Evolutionary conservation across 2,888 invertebrate species (phyloP).

Genomic region (Athalia cordata): DNA sequence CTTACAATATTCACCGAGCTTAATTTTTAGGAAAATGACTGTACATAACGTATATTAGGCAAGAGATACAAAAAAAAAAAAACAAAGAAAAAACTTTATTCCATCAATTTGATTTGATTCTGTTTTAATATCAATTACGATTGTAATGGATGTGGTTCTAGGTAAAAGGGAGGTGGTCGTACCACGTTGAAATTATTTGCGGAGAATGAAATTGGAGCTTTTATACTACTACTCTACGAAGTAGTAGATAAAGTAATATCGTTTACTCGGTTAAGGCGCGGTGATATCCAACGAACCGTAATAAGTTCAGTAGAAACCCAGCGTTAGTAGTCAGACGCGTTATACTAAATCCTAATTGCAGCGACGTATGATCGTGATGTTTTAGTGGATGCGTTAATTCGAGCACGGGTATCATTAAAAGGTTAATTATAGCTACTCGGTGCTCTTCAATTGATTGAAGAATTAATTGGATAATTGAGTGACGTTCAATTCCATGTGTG

Average conservation of each 20-base stretch:
- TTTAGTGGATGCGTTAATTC: not conserved
- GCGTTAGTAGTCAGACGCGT: constrained; percentile 9
- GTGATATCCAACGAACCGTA: not conserved
- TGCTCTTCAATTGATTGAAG: not conserved
- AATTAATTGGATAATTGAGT: constrained; percentile 8
- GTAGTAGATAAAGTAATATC: too few species aligned
- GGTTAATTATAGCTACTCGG: not conserved
- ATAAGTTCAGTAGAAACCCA: not conserved
- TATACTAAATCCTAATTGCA: not conserved
- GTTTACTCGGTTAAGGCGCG: too few species aligned
- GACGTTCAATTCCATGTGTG: not conserved
- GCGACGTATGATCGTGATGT: not conserved
- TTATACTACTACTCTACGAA: too few species aligned
- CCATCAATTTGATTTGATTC: not conserved
- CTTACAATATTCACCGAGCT: not conserved
- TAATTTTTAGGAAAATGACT: not conserved
- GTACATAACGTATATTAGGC: not conserved
- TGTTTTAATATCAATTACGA: not conserved
- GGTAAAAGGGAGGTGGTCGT: too few species aligned
- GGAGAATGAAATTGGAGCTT: not conserved
- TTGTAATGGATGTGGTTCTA: not conserved
- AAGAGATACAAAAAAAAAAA: too few species aligned
- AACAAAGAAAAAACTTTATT: too few species aligned
- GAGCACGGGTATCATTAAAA: constrained; percentile 9
- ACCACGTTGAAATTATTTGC: too few species aligned